Percentiles rank a stretch among this genome's conserved stretches.
phyloP scores from a whole-genome alignment of 2,888 invertebrate genomes.

The Abrostola triplasia region DNA sequence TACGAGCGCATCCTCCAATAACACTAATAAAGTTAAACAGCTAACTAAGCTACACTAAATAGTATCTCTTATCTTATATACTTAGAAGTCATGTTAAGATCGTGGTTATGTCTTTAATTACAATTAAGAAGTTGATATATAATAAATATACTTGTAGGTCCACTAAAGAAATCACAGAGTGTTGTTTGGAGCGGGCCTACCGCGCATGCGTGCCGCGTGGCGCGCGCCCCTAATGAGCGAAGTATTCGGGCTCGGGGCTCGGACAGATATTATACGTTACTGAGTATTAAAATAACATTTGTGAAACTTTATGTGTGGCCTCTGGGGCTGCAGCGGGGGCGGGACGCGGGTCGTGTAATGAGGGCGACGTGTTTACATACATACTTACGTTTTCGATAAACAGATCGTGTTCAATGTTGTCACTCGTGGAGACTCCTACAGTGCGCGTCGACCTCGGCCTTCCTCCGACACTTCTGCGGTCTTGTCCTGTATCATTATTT shows the following conservation, averaged over 20 bases:
- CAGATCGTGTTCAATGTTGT: no score
- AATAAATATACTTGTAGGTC: background rate
- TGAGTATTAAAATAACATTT: conserved; percentile 41
- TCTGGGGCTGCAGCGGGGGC: background rate
- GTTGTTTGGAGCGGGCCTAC: background rate
- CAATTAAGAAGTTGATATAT: background rate
- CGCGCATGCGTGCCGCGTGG: conserved; percentile 2
- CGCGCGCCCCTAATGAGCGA: conserved; percentile 39
- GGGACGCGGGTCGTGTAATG: conserved; percentile 19
- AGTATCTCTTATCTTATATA: no score
- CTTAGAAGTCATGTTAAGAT: no score
- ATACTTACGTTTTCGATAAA: no score
- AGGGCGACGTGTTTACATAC: conserved; percentile 6
- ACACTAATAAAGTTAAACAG: no score
- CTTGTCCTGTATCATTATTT: no score
- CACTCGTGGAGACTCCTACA: no score
- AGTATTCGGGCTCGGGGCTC: conserved; percentile 27
- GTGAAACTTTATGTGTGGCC: conserved; percentile 22
- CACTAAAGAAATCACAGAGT: background rate
- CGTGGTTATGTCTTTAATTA: no score
- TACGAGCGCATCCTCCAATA: no score
- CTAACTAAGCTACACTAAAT: no score
- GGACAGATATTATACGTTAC: conserved; percentile 27
- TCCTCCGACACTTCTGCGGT: no score
- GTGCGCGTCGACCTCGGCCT: no score